These are phyloP conservation scores for Scaptomyza pallida DNA, from an alignment of 1,140 invertebrate genomes.

Conservation along the genomic window DNA sequence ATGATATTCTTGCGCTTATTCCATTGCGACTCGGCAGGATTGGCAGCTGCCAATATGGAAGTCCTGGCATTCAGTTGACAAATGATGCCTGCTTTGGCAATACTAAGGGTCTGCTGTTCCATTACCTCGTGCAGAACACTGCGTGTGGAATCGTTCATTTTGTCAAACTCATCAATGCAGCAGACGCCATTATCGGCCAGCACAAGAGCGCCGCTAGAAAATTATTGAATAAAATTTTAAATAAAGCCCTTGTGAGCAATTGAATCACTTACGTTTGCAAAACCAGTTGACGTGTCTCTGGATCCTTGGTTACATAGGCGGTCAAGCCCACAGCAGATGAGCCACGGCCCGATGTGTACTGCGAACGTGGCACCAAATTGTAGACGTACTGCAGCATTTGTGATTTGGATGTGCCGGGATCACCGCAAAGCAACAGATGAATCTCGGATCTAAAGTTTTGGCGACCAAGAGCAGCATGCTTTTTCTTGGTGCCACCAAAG, in stretches of 20 bases:
- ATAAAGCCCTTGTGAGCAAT: background rate
- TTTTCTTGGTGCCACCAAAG: conserved; percentile 98
- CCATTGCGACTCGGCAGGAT: conserved; percentile 99
- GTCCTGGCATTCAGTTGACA: conserved; percentile 99
- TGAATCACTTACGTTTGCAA: conserved; percentile 93
- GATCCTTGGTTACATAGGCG: conserved; percentile 99
- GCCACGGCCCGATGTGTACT: conserved; percentile 98
- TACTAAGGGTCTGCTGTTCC: conserved; percentile 99
- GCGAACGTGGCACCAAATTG: conserved; percentile 95
- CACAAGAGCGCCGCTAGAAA: conserved; percentile 95
- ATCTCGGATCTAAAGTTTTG: conserved; percentile 94
- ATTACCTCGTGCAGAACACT: conserved; percentile 98
- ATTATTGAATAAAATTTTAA: background rate
- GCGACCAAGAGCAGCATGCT: conserved; percentile 91
- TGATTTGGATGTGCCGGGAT: conserved; percentile 99
- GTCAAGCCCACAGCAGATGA: conserved; percentile 99
- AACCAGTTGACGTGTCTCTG: conserved; percentile 97
- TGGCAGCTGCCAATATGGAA: conserved; percentile 98
- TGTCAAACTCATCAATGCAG: conserved; percentile 99
- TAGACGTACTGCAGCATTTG: conserved; percentile 98
- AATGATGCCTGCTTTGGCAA: conserved; percentile 99
- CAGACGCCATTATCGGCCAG: conserved; percentile 99
- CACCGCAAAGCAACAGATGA: conserved; percentile 98
- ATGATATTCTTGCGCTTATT: conserved; percentile 97
- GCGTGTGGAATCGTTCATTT: conserved; percentile 99